These are phyloP conservation scores for Pangasianodon gigas DNA, from an alignment of 2,113 vertebrate species.

Conservation along the genomic window DNA sequence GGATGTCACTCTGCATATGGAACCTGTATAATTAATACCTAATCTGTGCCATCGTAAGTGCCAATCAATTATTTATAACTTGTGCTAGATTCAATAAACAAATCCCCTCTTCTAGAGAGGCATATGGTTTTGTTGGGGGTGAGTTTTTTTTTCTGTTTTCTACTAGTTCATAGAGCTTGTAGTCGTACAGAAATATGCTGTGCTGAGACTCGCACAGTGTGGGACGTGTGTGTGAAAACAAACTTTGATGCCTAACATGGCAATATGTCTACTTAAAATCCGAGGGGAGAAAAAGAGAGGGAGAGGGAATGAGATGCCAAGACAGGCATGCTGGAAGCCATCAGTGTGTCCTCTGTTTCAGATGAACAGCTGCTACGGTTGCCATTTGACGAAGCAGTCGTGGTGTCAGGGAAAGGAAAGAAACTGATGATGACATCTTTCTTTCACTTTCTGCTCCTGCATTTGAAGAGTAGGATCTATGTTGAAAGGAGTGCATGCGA, in stretches of 20 bases:
- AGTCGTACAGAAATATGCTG: background rate
- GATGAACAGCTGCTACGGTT: constrained; percentile 45
- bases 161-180: background rate
- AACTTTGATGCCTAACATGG: constrained; percentile 32
- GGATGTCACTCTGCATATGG: constrained; percentile 14
- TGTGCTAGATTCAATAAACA: background rate
- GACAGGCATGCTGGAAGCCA: constrained; percentile 31
- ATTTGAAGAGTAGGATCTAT: constrained; percentile 30
- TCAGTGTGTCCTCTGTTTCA: constrained; percentile 32
- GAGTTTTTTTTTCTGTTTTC: background rate
- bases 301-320: constrained; percentile 1
- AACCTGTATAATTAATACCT: constrained; percentile 11
- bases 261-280: constrained; percentile 18
- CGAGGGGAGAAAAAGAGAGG: constrained; percentile 15
- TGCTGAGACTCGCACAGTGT: background rate
- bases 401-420: constrained; percentile 25
- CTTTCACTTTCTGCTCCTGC: constrained; percentile 49
- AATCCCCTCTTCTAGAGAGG: background rate
- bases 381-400: constrained; percentile 61
- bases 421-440: background rate
- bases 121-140: background rate
- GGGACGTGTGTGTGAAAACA: constrained; percentile 8
- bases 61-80: constrained; percentile 16
- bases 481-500: background rate
- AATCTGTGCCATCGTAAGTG: background rate